phyloP scores from a whole-genome alignment of 2,888 invertebrate species.

The Xylophagus ater region DNA sequence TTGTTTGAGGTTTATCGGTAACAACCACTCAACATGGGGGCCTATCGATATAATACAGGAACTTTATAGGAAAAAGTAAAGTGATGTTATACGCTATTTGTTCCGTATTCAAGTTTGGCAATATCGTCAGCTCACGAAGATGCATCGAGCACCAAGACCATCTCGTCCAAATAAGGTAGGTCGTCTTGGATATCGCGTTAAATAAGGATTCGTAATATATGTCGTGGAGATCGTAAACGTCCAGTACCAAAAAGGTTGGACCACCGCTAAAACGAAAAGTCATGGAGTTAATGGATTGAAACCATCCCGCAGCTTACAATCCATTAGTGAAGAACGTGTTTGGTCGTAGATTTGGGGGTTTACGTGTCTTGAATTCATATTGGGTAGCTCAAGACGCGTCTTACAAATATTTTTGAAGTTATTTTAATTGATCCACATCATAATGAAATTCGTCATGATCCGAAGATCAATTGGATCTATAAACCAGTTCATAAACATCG shows the following conservation, averaged over 20 bases:
- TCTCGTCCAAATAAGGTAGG: slow-evolving; percentile 98
- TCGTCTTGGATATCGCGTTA: slow-evolving; percentile 91
- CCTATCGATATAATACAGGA: slow-evolving; percentile 99
- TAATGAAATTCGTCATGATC: slow-evolving; percentile 80
- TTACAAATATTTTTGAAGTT: slow-evolving; percentile 96
- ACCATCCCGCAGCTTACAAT: slow-evolving; percentile 86
- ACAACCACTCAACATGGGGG: slow-evolving; percentile 70
- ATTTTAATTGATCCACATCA: slow-evolving; percentile 66
- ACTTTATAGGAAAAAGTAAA: slow-evolving; percentile 98
- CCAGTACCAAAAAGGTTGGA: slow-evolving; percentile 97
- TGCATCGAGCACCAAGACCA: slow-evolving; percentile 91
- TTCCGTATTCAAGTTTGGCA: slow-evolving; percentile 97
- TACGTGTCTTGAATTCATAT: slow-evolving; percentile 95
- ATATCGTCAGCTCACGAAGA: slow-evolving; percentile 89
- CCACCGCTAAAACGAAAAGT: slow-evolving; percentile 97
- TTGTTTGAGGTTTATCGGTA: slow-evolving; percentile 53
- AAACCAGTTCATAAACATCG: slow-evolving; percentile 96
- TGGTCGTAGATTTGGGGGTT: slow-evolving; percentile 87
- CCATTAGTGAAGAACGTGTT: slow-evolving; percentile 98
- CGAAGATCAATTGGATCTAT: slow-evolving; percentile 97
- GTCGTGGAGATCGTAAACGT: slow-evolving; percentile 97
- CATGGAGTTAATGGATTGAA: slow-evolving; percentile 98
- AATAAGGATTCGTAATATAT: slow-evolving; percentile 95
- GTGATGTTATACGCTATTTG: slow-evolving; percentile 96
- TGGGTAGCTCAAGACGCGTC: slow-evolving; percentile 99